Conservation (phyloP, 2,888 invertebrate species). For the Drosophila setosimentum region DNA sequence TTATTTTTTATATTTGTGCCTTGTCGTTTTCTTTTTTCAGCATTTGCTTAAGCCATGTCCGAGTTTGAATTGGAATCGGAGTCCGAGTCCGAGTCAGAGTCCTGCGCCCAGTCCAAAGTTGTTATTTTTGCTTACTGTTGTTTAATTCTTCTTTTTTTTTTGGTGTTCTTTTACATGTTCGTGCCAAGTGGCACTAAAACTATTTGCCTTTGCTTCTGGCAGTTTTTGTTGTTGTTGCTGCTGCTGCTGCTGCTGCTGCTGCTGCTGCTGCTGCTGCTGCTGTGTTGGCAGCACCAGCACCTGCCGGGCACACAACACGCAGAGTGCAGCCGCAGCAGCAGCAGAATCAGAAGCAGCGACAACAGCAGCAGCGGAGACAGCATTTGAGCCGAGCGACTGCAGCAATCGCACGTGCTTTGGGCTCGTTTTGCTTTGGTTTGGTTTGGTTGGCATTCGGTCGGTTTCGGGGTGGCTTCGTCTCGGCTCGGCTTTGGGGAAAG, state of each 20-base stretch:
- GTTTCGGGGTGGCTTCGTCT: constrained; percentile 17
- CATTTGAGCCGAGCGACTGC: constrained; percentile 51
- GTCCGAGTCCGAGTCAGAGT: constrained; percentile 16
- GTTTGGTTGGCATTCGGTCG: constrained; percentile 8
- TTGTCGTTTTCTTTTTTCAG: constrained; percentile 6
- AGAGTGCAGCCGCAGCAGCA: constrained; percentile 45
- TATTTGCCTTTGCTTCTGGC: constrained; percentile 71
- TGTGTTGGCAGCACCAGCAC: constrained; percentile 39
- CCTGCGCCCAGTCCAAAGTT: neutral
- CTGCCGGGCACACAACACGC: constrained; percentile 63
- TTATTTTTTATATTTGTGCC: neutral
- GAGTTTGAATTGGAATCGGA: constrained; percentile 18
- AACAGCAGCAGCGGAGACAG: constrained; percentile 13
- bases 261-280: constrained; percentile 3
- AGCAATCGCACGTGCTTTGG: constrained; percentile 62
- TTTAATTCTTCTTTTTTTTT: constrained; percentile 23
- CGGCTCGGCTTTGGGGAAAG: constrained; percentile 33
- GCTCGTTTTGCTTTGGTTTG: constrained; percentile 11
- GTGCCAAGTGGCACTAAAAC: constrained; percentile 82
- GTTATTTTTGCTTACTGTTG: constrained; percentile 13
- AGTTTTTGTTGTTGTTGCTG: constrained; percentile 34
- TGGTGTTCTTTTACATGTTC: constrained; percentile 68
- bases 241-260: constrained; percentile 6
- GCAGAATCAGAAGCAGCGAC: constrained; percentile 45
- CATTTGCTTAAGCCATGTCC: constrained; percentile 42